Base-by-base conservation (phyloP, 2,888 invertebrate genomes). In the Vanessa cardui region DNA sequence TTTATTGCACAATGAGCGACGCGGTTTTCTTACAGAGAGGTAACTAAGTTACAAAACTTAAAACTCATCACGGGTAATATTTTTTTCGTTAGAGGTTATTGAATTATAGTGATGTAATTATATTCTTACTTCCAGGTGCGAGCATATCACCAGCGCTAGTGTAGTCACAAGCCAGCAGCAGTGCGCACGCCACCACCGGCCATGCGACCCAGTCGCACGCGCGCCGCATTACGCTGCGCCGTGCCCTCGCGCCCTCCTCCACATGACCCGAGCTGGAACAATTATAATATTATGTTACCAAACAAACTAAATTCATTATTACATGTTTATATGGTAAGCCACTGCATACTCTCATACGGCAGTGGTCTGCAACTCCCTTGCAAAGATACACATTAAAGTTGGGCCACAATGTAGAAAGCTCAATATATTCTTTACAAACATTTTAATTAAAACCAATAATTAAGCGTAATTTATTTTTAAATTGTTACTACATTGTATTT, bases 201-300 rank as follows among this genome's bases (percentile, higher is more conserved):
- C 84, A 82, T 71, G 80, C 77, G 79, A 78, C 82, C 78, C 79
- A 72, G 77, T 75, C 77, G 81, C 84, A 77, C 79, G 83, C 80
- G 81, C 85, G 83, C 80, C 84, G 78, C 89, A 88, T 89, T 82
- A 89, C 84, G 84, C 87, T 78, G 85, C 83, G 82, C 83, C 84
- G 81, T 77, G 80, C 77, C 78, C 72, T 72, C 71, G 78, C 79
- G 79, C 82, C 71, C 74, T 77, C 77, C 81, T 79, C 85, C 83
- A 77, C 90, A 90, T 90, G 83, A 78, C 88, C 85, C 84, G 86
- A 88, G 84, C 90, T 91, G 81, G 0, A 60, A 54, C 26, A 45
- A 44, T 9, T 9, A 45, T 45, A 44, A 16, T 7, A 2, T 49
- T 16, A 49, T 18, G 21, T 26, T 47, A 47, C 18, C n/a, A 47